phyloP scores from a whole-genome alignment of 2,113 vertebrate genomes.

The Phyllostomus hastatus region DNA sequence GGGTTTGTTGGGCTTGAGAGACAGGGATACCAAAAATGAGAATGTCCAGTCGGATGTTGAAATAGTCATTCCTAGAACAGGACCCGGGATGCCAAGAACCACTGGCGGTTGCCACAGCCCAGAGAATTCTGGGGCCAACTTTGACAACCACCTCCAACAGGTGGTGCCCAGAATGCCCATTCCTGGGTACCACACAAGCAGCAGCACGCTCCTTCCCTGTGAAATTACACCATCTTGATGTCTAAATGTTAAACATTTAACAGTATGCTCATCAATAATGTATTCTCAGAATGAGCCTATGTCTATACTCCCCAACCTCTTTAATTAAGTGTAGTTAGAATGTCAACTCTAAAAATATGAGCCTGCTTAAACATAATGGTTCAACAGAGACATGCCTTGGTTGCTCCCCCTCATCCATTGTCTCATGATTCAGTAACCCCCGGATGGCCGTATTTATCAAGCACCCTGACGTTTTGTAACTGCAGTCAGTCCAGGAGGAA shows the following conservation, averaged over 20 bases:
- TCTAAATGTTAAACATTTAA: neutral
- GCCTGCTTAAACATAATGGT: neutral
- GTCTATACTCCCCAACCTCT: neutral
- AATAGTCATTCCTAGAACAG: neutral
- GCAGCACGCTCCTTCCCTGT: neutral
- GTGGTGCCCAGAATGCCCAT: neutral
- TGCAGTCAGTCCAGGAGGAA: neutral
- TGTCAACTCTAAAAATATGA: neutral
- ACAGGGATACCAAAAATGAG: neutral
- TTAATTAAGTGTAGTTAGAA: neutral
- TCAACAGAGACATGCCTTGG: neutral
- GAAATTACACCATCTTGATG: neutral
- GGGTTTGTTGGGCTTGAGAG: slow-evolving; percentile 5
- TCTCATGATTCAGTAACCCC: neutral
- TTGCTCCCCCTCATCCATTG: neutral
- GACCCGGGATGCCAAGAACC: neutral
- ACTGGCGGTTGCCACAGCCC: neutral
- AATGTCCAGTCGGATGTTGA: neutral
- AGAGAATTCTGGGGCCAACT: neutral
- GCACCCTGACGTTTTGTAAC: neutral
- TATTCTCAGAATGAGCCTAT: neutral
- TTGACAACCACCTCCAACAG: neutral
- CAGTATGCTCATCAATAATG: neutral
- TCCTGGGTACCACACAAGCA: neutral
- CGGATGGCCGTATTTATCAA: neutral